These are phyloP conservation scores for Tetragnatha versicolor DNA, from an alignment of 1,140 invertebrate genomes.

Conservation along the genomic window DNA sequence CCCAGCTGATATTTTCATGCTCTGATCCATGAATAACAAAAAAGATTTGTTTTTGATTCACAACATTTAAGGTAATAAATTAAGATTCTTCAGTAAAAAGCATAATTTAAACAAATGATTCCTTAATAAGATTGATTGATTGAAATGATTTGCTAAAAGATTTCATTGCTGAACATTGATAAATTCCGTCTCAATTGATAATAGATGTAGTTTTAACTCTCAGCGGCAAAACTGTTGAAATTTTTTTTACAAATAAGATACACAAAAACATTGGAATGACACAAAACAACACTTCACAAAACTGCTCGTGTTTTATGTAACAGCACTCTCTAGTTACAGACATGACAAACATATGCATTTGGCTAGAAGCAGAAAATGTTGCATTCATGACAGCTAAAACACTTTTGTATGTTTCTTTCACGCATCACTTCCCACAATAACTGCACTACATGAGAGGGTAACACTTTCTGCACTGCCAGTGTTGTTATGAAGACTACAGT, in stretches of 20 bases:
- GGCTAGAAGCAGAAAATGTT: constrained; percentile 46
- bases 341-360: constrained; percentile 44
- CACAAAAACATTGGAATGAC: constrained; percentile 33
- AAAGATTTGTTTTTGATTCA: background rate
- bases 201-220: too few relatives aligned
- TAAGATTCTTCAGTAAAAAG: too few relatives aligned
- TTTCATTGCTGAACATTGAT: too few relatives aligned
- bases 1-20: constrained; percentile 1
- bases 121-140: too few relatives aligned
- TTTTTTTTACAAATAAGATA: constrained; percentile 30
- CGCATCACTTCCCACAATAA: constrained; percentile 12
- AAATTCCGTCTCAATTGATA: too few relatives aligned
- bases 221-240: too few relatives aligned
- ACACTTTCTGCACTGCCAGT: constrained; percentile 23
- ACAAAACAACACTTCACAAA: constrained; percentile 44
- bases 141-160: too few relatives aligned
- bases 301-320: constrained; percentile 29
- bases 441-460: constrained; percentile 32
- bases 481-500: constrained; percentile 29
- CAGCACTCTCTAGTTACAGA: constrained; percentile 39
- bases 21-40: background rate
- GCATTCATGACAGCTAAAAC: constrained; percentile 21
- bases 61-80: background rate
- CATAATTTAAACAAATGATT: too few relatives aligned
- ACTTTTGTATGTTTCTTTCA: background rate